These are phyloP conservation scores for Lasiurus cinereus DNA, from an alignment of 2,113 vertebrate species.

Conservation along the genomic window DNA sequence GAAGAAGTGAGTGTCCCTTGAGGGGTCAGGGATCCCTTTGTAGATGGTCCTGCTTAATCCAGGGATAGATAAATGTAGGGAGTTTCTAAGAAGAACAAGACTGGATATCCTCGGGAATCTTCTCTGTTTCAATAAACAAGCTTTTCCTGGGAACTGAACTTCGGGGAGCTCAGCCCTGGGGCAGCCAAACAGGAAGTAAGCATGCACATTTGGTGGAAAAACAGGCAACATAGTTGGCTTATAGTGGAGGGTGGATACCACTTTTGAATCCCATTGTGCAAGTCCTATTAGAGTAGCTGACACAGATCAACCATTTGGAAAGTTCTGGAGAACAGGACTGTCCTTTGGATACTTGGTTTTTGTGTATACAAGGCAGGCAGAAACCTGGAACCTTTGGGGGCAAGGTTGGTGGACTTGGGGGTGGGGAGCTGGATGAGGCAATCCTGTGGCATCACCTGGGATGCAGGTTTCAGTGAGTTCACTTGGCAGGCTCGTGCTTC, in stretches of 20 bases:
- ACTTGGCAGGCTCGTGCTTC: not conserved
- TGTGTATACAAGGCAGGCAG: not conserved
- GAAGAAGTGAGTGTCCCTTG: not conserved
- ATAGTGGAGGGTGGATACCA: not conserved
- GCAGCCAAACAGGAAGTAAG: not conserved
- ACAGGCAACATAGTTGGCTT: not conserved
- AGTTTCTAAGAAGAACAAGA: slow-evolving; percentile 38
- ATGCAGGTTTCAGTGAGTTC: not conserved
- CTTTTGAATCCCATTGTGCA: not conserved
- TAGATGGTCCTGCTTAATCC: slow-evolving; percentile 15
- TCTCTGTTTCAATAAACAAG: slow-evolving; percentile 53
- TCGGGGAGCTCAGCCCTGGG: not conserved
- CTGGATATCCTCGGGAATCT: not conserved
- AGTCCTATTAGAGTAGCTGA: not conserved
- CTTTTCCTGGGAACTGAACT: slow-evolving; percentile 18
- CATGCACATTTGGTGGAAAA: not conserved
- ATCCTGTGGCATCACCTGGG: not conserved
- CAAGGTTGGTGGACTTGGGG: not conserved
- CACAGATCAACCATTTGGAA: not conserved
- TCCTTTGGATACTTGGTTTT: not conserved
- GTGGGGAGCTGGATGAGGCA: not conserved
- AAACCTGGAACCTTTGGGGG: not conserved
- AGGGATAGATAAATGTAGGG: not conserved
- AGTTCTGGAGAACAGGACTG: not conserved
- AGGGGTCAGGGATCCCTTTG: not conserved